Base-by-base conservation (phyloP, 1,140 invertebrate genomes). In the Cydia fagiglandana region DNA sequence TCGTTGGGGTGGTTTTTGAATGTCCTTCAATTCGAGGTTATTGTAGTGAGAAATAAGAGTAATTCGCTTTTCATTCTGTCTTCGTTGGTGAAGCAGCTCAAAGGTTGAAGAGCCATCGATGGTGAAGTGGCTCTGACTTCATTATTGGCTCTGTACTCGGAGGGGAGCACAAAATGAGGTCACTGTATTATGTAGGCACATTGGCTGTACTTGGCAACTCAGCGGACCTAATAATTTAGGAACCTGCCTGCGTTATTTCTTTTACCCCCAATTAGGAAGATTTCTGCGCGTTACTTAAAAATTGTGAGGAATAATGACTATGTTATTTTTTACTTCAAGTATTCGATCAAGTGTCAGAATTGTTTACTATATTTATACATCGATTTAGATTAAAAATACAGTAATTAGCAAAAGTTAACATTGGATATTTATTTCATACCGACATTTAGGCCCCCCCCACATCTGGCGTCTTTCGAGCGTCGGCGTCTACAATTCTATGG, bases 41-140 rank as follows among this genome's bases (percentile, higher is more conserved):
- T 81, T 80, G 83, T 82, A 85, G 86, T 86, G 85, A 83, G 84
- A 86, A 89, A 88, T 90, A 90, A 91, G 83, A 91, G 90, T 88
- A 92, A 91, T 91, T 89, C 82, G 79, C 82, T 85, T 84, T 86
- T 81, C 80, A 83, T 88, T 85, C 70, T 90, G 83, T 89, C 89
- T 88, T 91, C 88, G 86, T 76, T 81, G 83, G 78, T 82, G 83
- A 83, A 82, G 78, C 73, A 74, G 76, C 83, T 88, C 85, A 89
- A 88, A 86, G 84, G 77, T 78, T 90, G 80, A 77, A 92, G 91
- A 81, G 84, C 84, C 85, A 86, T 91, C 84, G 85, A 88, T 82
- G 86, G 80, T 86, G 78, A 76, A 90, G 89, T 89, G 86, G 85
- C 81, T 87, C 83, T 87, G 88, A 86, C 86, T 91, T 91, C 90